Base-by-base conservation (phyloP, 2,797 vertebrate species). In the Rhinella marina region DNA sequence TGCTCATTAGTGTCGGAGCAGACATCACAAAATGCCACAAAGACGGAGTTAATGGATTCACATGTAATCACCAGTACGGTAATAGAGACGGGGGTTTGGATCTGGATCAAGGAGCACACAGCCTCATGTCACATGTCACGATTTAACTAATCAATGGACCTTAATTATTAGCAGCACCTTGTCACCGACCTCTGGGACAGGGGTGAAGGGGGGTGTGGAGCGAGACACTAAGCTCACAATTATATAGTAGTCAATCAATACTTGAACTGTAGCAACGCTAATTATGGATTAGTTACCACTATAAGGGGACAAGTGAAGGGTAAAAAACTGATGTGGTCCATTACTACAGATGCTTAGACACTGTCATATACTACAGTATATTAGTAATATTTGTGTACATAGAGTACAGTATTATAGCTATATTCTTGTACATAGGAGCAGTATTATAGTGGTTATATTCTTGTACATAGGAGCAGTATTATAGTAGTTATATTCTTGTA, bases 21-120 rank as follows among this genome's bases (percentile, higher is more conserved):
- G 82, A 84, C 68, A 84, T 75, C 57, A 75, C 82, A 73, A 41
- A 70, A 73, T 27, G 3, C 9, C 78, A 19, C 54, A 12, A 61
- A n/a, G 16, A 13, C 54, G 5, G 50, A 29, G 50, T 14, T 54
- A 70, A 70, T 70, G 14, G 16, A 12, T 1, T 6, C 50, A 7
- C 7, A 29, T 32, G 27, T 73, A 25, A 50, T 48, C 81, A 27
- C 1, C 41, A 5, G 50, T 6, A 8, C 21, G 2, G 23, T 14
- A 32, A 57, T 56, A 48, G 66, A 57, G 66, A 17, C 3, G 61
- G 21, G 81, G 41, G 41, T 41, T 6, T 41, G 3, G 5, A 5
- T 41, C 41, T 0, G 41, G 41, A 41, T 6, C 3, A 41, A 6
- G 41, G 41, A 41, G 41, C 41, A 41, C 41, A 41, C 41, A 41